Evolutionary conservation across 92 coral and sea anemone genomes (phyloP).

Genomic region (Siderastrea radians): DNA sequence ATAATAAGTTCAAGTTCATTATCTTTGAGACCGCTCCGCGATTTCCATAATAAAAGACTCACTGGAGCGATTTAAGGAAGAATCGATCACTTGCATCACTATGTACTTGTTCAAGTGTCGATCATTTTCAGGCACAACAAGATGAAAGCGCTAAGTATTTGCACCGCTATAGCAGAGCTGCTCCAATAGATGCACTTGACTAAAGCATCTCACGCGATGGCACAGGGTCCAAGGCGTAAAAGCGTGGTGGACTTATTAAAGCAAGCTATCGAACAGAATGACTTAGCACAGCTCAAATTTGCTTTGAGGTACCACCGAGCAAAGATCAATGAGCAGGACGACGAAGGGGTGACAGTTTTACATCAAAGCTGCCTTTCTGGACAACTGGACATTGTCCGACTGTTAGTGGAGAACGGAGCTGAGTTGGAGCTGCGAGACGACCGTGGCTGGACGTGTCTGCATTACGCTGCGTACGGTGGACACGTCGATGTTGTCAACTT

Average conservation of each 20-base stretch:
- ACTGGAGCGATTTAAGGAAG: conserved; percentile 13
- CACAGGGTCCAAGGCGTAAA: conserved; percentile 2
- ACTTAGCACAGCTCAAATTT: conserved; percentile 81
- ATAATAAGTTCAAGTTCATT: conserved; percentile 5
- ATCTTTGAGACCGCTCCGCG: background rate
- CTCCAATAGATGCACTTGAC: background rate
- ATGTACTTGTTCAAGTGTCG: background rate
- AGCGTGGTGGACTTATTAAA: conserved; percentile 56
- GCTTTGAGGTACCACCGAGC: conserved; percentile 72
- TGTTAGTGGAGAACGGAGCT: conserved; percentile 86
- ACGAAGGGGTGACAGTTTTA: conserved; percentile 81
- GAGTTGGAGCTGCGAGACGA: conserved; percentile 83
- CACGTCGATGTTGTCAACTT: conserved; percentile 76
- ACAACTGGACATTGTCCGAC: conserved; percentile 73
- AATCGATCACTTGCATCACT: conserved; percentile 17
- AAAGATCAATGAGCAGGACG: conserved; percentile 84
- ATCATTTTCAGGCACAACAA: background rate
- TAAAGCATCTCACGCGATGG: conserved; percentile 4
- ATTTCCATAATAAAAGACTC: conserved; percentile 46
- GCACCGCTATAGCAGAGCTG: background rate
- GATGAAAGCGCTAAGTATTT: conserved; percentile 13
- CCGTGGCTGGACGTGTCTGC: conserved; percentile 88
- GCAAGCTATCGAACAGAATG: conserved; percentile 86
- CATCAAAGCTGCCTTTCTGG: conserved; percentile 89
- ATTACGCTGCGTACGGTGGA: conserved; percentile 85